phyloP scores from a whole-genome alignment of 2,113 vertebrate species.

The Centropus unirufus region DNA sequence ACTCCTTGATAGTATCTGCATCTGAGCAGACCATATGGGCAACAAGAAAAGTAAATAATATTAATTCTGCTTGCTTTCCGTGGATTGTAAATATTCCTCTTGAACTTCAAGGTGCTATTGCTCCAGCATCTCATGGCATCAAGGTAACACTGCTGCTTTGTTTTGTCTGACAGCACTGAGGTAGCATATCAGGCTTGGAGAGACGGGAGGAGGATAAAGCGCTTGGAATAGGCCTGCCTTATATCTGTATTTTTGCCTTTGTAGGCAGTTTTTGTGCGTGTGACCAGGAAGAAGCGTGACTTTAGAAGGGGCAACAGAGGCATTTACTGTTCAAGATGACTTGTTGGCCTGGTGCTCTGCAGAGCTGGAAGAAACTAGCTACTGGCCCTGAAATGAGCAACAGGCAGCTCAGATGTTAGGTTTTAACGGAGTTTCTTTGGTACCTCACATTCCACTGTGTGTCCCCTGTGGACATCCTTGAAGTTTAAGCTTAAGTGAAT shows the following conservation, averaged over 20 bases:
- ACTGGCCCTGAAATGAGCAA: background rate
- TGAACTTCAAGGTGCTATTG: background rate
- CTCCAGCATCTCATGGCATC: background rate
- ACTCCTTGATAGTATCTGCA: background rate
- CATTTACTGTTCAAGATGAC: background rate
- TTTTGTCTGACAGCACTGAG: background rate
- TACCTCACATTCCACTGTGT: background rate
- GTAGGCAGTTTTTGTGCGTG: background rate
- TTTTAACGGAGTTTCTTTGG: background rate
- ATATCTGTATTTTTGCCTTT: background rate
- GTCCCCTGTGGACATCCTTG: conserved; percentile 1
- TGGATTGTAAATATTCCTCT: background rate
- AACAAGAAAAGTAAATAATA: background rate
- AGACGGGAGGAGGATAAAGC: background rate
- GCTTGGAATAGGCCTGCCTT: background rate
- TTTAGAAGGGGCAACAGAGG: background rate
- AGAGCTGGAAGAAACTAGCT: background rate
- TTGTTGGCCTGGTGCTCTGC: background rate
- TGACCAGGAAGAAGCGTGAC: background rate
- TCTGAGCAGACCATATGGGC: background rate
- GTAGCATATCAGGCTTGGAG: background rate
- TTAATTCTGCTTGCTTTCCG: conserved; percentile 12
- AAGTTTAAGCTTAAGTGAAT: conserved; percentile 8
- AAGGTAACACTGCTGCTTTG: background rate
- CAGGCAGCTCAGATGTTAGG: background rate